phyloP scores from a whole-genome alignment of 1,140 invertebrate genomes.

The Rhagoletis pomonella region DNA sequence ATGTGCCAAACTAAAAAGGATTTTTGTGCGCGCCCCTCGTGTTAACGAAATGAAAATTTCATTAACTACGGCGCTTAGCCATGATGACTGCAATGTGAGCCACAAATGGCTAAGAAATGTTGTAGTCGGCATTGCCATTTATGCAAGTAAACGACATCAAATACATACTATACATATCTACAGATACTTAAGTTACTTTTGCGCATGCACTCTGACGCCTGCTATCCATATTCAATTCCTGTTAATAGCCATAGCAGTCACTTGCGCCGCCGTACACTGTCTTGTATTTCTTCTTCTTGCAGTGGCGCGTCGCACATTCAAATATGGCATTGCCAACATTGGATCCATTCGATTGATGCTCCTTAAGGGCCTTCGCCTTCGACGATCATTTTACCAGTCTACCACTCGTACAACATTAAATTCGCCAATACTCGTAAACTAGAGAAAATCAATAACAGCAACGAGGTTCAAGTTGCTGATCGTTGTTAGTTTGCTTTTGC shows the following conservation, averaged over 20 bases:
- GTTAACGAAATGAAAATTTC: conserved; percentile 49
- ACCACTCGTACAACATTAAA: not conserved
- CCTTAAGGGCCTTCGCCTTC: conserved; percentile 39
- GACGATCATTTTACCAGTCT: not conserved
- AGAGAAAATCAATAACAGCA: conserved; percentile 34
- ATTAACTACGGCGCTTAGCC: conserved; percentile 43
- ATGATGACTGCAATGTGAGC: conserved; percentile 16
- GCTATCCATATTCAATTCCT: not conserved
- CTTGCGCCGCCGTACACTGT: not conserved
- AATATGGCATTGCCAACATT: conserved; percentile 48
- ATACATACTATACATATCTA: not conserved
- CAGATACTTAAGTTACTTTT: not conserved
- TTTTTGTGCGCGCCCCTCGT: conserved; percentile 35
- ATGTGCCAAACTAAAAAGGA: not conserved
- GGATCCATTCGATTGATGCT: not conserved
- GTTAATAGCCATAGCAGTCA: not conserved
- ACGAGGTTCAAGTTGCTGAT: not conserved
- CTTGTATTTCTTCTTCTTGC: not conserved
- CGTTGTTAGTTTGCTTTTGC: not conserved
- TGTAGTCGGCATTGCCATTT: conserved; percentile 40
- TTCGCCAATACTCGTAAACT: conserved; percentile 33
- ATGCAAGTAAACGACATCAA: conserved; percentile 4
- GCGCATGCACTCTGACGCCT: not conserved
- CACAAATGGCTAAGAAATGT: conserved; percentile 38
- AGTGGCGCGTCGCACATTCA: conserved; percentile 39